Percentiles rank a stretch among this genome's conserved stretches.
Evolutionary conservation across 2,113 vertebrate species (phyloP).

Genomic region (Astatotilapia flaviijosephi): DNA sequence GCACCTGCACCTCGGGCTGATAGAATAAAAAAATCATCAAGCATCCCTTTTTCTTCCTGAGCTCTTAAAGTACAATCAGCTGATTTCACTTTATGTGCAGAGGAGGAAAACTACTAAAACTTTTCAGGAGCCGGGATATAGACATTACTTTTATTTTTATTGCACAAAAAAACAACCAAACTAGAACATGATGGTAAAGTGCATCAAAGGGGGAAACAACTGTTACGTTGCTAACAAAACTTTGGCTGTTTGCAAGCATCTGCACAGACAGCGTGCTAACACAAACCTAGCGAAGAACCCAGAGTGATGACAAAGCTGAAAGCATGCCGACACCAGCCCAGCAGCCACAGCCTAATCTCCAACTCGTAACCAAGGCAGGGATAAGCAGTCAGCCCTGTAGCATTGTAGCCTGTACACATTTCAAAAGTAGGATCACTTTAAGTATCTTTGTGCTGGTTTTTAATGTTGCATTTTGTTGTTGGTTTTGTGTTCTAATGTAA

Average conservation of each 20-base stretch:
- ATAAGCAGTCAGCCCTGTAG: background rate
- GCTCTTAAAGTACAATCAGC: background rate
- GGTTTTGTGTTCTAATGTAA: background rate
- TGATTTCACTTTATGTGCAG: background rate
- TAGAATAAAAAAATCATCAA: background rate
- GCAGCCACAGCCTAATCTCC: background rate
- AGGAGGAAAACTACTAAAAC: background rate
- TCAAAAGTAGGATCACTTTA: background rate
- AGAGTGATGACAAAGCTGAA: background rate
- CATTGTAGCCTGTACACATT: background rate
- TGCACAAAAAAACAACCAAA: background rate
- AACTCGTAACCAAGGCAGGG: background rate
- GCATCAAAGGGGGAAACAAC: background rate
- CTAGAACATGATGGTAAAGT: background rate
- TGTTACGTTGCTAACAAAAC: background rate
- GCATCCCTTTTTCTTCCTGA: background rate
- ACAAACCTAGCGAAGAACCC: background rate
- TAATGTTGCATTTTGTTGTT: background rate
- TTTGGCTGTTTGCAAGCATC: background rate
- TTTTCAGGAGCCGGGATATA: background rate
- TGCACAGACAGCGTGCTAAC: background rate
- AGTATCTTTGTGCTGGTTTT: background rate
- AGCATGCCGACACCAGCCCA: background rate
- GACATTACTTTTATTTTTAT: background rate
- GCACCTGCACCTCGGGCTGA: background rate